Conservation (phyloP, 2,113 vertebrate species). For the Platysteira castanea region DNA sequence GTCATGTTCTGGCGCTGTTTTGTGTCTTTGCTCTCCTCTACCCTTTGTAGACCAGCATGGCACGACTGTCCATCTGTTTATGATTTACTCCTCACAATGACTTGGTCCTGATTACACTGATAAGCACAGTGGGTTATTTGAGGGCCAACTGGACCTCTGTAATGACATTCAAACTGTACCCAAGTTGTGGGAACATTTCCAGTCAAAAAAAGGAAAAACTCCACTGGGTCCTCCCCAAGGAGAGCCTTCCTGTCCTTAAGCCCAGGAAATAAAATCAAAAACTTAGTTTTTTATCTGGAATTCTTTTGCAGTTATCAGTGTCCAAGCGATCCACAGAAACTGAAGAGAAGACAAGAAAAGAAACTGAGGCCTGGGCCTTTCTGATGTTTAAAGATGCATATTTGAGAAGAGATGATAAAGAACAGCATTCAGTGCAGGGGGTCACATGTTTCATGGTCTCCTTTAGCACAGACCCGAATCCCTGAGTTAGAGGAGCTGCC, state of each 20-base stretch:
- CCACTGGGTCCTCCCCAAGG: not conserved
- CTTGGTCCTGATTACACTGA: slow-evolving; percentile 51
- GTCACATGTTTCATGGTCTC: not conserved
- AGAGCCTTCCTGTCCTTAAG: not conserved
- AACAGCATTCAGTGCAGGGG: not conserved
- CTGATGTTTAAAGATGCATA: not conserved
- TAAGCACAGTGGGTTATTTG: slow-evolving; percentile 56
- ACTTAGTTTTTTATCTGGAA: not conserved
- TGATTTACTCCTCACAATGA: slow-evolving; percentile 55
- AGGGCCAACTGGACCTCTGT: slow-evolving; percentile 51
- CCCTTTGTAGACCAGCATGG: slow-evolving; percentile 35
- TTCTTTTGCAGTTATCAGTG: not conserved
- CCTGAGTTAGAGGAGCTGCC: not conserved
- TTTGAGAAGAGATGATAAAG: not conserved
- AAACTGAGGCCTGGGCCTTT: not conserved
- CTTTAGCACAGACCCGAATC: not conserved
- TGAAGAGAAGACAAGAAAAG: not conserved
- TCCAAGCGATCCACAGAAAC: not conserved
- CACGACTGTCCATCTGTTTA: slow-evolving; percentile 49
- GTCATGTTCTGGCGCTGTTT: not conserved
- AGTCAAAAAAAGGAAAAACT: slow-evolving; percentile 33
- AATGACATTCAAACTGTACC: slow-evolving; percentile 25
- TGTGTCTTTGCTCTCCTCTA: slow-evolving; percentile 5
- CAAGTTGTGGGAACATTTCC: not conserved
- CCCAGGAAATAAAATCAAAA: not conserved